phyloP scores from a whole-genome alignment of 92 coral and sea anemone genomes.

The Epizoanthus fatuus region DNA sequence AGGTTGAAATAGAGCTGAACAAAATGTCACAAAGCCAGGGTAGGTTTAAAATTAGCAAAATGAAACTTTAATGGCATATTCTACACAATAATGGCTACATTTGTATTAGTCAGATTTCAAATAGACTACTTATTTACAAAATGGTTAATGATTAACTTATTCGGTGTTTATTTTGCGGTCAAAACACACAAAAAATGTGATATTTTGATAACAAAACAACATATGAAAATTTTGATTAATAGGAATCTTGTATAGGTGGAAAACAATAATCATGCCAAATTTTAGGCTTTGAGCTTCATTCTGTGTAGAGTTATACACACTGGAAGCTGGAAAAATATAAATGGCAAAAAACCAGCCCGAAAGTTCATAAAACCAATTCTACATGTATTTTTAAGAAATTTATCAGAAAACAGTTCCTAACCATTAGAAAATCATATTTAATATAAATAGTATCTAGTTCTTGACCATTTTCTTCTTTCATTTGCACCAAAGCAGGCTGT shows the following conservation, averaged over 20 bases:
- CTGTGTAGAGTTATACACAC: conserved; percentile 3
- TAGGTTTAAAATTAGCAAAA: background rate
- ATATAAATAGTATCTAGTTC: background rate
- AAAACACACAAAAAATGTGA: background rate
- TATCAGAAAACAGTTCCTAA: background rate
- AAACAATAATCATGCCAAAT: background rate
- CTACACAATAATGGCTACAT: conserved; percentile 3
- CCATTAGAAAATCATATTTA: background rate
- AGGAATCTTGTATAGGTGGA: conserved; percentile 4
- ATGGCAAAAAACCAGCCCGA: background rate
- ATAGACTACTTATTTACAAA: background rate
- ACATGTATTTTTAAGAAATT: background rate
- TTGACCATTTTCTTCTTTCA: background rate
- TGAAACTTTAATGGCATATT: conserved; percentile 1
- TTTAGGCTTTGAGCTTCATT: conserved; percentile 1
- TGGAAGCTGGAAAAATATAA: background rate
- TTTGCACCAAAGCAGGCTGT: background rate
- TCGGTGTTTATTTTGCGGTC: background rate
- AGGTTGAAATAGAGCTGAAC: background rate
- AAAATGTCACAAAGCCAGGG: background rate
- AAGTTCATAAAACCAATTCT: background rate
- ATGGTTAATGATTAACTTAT: background rate
- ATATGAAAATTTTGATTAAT: conserved; percentile 5
- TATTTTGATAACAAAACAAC: background rate
- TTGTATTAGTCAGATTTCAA: background rate